These are phyloP conservation scores for Meloidogyne floridensis DNA, from an alignment of 1,140 invertebrate genomes.

Conservation along the genomic window DNA sequence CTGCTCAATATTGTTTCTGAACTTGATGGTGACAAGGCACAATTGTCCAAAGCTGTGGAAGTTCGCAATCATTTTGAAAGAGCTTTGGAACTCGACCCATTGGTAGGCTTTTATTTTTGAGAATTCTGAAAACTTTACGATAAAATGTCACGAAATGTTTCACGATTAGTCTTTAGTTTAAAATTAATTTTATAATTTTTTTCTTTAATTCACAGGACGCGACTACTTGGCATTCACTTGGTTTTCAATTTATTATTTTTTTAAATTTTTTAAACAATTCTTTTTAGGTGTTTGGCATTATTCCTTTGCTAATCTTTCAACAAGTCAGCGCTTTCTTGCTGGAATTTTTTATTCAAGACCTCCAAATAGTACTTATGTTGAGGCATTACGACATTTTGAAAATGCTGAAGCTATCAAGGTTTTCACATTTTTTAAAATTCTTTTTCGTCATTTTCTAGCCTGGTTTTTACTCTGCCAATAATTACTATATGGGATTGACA, in stretches of 20 bases:
- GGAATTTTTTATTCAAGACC: conserved; percentile 58
- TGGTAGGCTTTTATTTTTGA: neutral
- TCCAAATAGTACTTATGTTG: conserved; percentile 59
- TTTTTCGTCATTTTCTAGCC: conserved; percentile 47
- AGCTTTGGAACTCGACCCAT: conserved; percentile 58
- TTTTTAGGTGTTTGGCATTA: conserved; percentile 62
- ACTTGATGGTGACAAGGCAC: conserved; percentile 58
- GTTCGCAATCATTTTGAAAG: conserved; percentile 59
- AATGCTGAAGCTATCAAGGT: conserved; percentile 55
- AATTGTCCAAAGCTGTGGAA: conserved; percentile 48
- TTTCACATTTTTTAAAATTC: neutral
- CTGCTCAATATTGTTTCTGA: conserved; percentile 62
- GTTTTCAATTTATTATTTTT: conserved; percentile 25
- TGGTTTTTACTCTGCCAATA: conserved; percentile 59
- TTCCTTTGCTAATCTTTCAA: conserved; percentile 59
- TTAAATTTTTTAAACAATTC: neutral
- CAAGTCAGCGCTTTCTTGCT: conserved; percentile 45
- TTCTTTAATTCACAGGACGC: conserved; percentile 37
- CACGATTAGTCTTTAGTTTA: no score
- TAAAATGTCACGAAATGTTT: no score
- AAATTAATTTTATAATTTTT: no score
- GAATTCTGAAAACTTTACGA: no score
- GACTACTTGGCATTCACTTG: conserved; percentile 65
- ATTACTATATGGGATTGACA: conserved; percentile 57
- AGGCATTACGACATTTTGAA: conserved; percentile 60